These are phyloP conservation scores for Falcunculus frontatus DNA, from an alignment of 2,113 vertebrate species.

Conservation along the genomic window DNA sequence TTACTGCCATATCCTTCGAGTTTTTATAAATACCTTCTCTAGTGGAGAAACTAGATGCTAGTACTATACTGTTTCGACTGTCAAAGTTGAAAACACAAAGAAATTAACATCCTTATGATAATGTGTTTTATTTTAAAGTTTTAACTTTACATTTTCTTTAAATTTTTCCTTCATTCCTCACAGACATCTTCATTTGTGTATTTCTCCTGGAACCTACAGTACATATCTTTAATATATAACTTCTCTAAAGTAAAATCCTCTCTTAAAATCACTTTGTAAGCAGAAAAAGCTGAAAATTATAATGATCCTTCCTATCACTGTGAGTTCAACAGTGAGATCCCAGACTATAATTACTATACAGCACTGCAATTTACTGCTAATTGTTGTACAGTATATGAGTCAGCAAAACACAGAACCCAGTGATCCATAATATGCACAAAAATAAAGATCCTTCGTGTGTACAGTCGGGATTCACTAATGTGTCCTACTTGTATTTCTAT, in stretches of 20 bases:
- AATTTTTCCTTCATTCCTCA: neutral
- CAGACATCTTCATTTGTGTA: neutral
- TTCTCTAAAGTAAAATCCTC: neutral
- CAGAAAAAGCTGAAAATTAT: neutral
- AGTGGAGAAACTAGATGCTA: neutral
- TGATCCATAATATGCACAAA: conserved; percentile 7
- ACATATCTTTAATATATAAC: neutral
- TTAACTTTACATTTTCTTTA: neutral
- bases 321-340: neutral
- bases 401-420: conserved; percentile 26
- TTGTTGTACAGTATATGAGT: neutral
- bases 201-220: neutral
- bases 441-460: conserved; percentile 16
- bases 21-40: neutral
- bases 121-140: neutral
- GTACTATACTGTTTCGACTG: neutral
- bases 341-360: neutral
- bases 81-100: neutral
- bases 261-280: neutral
- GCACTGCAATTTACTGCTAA: neutral
- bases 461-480: neutral
- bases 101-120: neutral
- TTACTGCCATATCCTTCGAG: neutral
- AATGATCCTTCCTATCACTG: neutral
- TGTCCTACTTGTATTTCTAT: neutral